Conservation (phyloP, 2,888 invertebrate species). For the Eilema depressum region DNA sequence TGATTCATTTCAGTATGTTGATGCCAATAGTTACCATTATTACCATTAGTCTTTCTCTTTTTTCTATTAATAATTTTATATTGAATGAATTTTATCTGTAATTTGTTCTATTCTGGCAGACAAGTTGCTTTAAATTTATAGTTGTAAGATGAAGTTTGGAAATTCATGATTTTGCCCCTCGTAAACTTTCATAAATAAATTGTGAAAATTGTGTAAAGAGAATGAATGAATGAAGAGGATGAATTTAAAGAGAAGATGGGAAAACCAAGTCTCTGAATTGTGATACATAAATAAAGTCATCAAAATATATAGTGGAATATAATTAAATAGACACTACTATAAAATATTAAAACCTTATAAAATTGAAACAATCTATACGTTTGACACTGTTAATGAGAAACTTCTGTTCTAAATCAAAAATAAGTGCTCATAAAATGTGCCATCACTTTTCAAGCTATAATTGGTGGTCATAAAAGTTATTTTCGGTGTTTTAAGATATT, state of each 20-base stretch:
- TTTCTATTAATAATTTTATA: neutral
- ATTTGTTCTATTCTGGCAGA: neutral
- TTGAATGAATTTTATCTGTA: neutral
- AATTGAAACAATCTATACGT: conserved; percentile 16
- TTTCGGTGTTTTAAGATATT: conserved; percentile 24
- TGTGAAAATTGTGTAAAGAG: too few species aligned
- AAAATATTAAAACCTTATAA: conserved; percentile 21
- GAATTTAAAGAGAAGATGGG: neutral
- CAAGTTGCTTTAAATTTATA: neutral
- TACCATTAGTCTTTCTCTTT: neutral
- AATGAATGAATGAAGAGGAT: too few species aligned
- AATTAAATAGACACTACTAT: neutral
- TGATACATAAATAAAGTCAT: neutral
- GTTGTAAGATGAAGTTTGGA: neutral
- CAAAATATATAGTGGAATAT: neutral
- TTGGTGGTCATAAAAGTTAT: conserved; percentile 27
- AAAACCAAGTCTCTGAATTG: neutral
- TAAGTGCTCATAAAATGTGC: conserved; percentile 25
- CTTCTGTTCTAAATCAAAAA: conserved; percentile 23
- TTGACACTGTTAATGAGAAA: conserved; percentile 34
- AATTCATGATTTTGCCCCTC: neutral
- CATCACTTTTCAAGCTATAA: conserved; percentile 28
- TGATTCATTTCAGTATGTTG: conserved; percentile 21
- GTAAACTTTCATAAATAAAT: neutral
- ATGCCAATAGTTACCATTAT: neutral